These are phyloP conservation scores for Eurytoma californica DNA, from an alignment of 2,888 invertebrate genomes.

Conservation along the genomic window DNA sequence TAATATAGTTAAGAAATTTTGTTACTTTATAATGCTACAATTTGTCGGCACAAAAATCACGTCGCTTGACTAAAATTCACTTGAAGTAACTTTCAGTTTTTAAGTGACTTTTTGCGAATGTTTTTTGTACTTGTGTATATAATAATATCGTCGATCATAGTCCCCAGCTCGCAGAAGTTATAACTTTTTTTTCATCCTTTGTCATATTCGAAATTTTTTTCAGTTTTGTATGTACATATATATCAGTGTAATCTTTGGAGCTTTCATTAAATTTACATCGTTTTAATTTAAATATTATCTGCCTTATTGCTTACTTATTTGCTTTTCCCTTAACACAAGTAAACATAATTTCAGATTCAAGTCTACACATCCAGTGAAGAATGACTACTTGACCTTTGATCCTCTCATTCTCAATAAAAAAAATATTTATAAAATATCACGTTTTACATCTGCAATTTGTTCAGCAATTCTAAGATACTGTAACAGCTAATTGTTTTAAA, in stretches of 20 bases:
- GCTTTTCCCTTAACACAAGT: too few relatives aligned
- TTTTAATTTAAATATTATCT: conserved; percentile 61
- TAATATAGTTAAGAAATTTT: conserved; percentile 41
- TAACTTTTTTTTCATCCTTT: conserved; percentile 61
- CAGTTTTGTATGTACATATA: conserved; percentile 51
- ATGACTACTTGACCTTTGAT: too few relatives aligned
- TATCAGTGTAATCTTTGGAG: conserved; percentile 60
- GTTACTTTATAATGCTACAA: conserved; percentile 39
- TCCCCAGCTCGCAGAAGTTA: conserved; percentile 60
- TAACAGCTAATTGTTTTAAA: too few relatives aligned
- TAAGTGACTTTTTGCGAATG: conserved; percentile 51
- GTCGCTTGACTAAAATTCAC: conserved; percentile 44
- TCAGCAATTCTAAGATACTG: too few relatives aligned
- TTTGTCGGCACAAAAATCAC: conserved; percentile 49
- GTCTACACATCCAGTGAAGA: too few relatives aligned
- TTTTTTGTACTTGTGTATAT: conserved; percentile 62
- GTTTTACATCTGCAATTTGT: too few relatives aligned
- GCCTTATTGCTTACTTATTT: too few relatives aligned
- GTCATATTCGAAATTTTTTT: conserved; percentile 57
- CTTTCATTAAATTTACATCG: conserved; percentile 69
- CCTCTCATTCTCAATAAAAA: too few relatives aligned
- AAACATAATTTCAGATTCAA: too few relatives aligned
- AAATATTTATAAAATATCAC: too few relatives aligned
- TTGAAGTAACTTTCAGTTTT: conserved; percentile 47
- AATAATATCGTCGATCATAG: conserved; percentile 57